Percentiles rank a stretch among this genome's conserved stretches.
Conservation (phyloP, 1,140 invertebrate species). For the Macrobrachium rosenbergii region DNA sequence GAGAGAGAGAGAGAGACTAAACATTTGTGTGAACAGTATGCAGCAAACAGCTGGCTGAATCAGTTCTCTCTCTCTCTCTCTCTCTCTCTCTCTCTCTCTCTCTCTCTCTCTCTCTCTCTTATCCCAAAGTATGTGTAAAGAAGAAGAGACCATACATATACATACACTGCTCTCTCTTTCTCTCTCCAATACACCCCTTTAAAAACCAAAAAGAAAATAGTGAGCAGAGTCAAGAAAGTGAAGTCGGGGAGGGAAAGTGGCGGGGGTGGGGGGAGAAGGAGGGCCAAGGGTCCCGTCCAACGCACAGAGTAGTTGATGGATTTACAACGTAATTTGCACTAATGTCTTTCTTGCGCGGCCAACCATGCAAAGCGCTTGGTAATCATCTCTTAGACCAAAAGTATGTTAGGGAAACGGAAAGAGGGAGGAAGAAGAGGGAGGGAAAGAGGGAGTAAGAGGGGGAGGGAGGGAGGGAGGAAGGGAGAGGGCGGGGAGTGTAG, state of each 20-base stretch:
- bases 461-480: background rate
- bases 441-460: background rate
- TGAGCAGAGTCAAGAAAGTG: background rate
- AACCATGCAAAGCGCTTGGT: slow-evolving; percentile 39
- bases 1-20: background rate
- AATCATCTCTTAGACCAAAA: slow-evolving; percentile 42
- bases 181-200: background rate
- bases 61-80: background rate
- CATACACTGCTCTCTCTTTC: background rate
- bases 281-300: slow-evolving; percentile 23
- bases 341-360: slow-evolving; percentile 46
- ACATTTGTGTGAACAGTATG: background rate
- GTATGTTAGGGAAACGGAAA: slow-evolving; percentile 12
- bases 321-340: slow-evolving; percentile 55
- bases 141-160: no score
- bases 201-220: background rate
- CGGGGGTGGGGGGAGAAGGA: slow-evolving; percentile 4
- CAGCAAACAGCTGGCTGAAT: background rate
- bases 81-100: background rate
- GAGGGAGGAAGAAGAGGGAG: background rate
- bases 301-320: slow-evolving; percentile 54
- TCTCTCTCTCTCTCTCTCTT: background rate
- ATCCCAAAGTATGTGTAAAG: background rate
- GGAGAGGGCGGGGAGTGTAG: background rate
- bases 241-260: background rate